Conservation (phyloP, 2,113 vertebrate genomes). For the Microtus pennsylvanicus region DNA sequence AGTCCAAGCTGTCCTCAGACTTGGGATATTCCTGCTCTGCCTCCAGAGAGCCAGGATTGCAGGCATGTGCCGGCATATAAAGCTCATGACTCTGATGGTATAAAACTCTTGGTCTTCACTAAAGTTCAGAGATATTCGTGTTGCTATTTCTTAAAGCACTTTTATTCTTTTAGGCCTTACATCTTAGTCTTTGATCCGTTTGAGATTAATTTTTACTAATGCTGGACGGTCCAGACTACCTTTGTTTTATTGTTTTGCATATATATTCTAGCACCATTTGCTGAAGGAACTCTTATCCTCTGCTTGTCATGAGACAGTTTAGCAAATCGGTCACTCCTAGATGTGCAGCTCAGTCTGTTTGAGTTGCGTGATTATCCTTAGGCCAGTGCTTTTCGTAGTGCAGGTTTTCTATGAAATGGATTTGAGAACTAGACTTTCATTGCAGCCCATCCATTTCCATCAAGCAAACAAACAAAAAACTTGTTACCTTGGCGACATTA, state of each 20-base stretch:
- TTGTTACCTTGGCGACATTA: neutral
- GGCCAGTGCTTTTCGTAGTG: neutral
- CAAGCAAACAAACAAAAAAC: neutral
- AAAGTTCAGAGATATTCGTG: neutral
- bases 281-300: neutral
- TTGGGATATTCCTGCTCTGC: neutral
- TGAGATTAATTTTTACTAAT: neutral
- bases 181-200: neutral
- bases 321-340: neutral
- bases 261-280: neutral
- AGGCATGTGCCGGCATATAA: neutral
- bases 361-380: neutral
- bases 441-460: neutral
- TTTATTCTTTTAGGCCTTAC: neutral
- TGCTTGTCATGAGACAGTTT: neutral
- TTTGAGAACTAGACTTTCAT: neutral
- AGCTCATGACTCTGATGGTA: constrained; percentile 3
- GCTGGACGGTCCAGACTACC: neutral
- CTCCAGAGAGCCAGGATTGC: neutral
- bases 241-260: neutral
- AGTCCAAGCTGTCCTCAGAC: neutral
- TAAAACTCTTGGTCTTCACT: neutral
- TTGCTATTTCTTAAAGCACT: neutral
- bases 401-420: neutral
- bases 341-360: neutral